Percentiles rank a stretch among this genome's conserved stretches.
These are phyloP conservation scores for Zoanthus gigantus DNA, from an alignment of 92 coral and sea anemone genomes.

Conservation along the genomic window DNA sequence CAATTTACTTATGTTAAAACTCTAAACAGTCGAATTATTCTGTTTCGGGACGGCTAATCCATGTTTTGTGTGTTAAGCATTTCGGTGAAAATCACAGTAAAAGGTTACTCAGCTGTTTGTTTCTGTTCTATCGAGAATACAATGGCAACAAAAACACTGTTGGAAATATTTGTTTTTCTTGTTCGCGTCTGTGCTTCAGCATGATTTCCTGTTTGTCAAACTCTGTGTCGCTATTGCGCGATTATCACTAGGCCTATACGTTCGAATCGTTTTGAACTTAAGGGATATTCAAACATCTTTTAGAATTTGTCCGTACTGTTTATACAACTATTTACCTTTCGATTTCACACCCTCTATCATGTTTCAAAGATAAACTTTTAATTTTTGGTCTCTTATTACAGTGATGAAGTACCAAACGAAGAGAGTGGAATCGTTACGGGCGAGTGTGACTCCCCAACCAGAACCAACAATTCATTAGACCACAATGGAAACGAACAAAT, in stretches of 20 bases:
- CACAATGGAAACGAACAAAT: conserved; percentile 33
- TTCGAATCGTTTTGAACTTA: conserved; percentile 24
- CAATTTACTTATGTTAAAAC: background rate
- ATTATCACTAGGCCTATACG: background rate
- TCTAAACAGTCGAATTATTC: conserved; percentile 28
- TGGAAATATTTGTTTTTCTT: conserved; percentile 13
- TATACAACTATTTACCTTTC: conserved; percentile 60
- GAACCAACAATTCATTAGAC: conserved; percentile 15
- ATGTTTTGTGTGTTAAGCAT: conserved; percentile 20
- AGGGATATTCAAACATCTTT: conserved; percentile 53
- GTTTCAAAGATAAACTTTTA: conserved; percentile 60
- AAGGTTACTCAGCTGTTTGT: conserved; percentile 41
- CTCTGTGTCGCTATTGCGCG: background rate
- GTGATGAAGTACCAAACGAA: conserved; percentile 30
- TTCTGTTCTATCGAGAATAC: conserved; percentile 22
- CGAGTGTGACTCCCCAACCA: conserved; percentile 24
- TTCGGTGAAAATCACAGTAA: conserved; percentile 9
- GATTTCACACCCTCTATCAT: conserved; percentile 52
- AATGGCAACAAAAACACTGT: conserved; percentile 9
- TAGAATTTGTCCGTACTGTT: conserved; percentile 52
- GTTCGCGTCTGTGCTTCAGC: conserved; percentile 11
- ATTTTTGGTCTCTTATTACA: conserved; percentile 37
- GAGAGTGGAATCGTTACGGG: background rate
- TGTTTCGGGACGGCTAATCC: conserved; percentile 29
- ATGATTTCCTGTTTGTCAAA: background rate